A percentile compares a stretch with the other conserved stretches of the same genome.
These are phyloP conservation scores for Gulo gulo DNA, from an alignment of 2,113 vertebrate genomes.

Conservation along the genomic window DNA sequence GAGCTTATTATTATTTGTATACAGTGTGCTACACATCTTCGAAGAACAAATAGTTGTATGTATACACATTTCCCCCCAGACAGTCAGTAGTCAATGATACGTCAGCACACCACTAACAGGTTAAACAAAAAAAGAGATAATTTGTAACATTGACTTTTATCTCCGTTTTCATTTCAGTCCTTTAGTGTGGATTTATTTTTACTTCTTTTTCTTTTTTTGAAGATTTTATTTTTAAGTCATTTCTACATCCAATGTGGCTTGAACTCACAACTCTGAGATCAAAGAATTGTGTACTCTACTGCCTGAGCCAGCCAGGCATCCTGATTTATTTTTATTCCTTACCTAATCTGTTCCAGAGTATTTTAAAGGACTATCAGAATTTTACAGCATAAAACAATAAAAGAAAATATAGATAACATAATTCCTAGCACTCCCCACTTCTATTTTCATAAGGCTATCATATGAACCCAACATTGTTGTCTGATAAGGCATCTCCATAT, in stretches of 20 bases:
- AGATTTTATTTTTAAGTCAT: neutral
- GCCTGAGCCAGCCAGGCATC: neutral
- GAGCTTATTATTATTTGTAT: neutral
- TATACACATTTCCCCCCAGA: neutral
- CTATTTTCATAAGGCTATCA: neutral
- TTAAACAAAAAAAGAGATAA: neutral
- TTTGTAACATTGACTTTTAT: neutral
- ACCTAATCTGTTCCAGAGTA: neutral
- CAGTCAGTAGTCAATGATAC: neutral
- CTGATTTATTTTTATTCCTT: neutral
- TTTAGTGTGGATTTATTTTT: neutral
- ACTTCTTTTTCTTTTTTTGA: neutral
- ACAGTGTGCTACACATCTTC: neutral
- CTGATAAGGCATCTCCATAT: neutral
- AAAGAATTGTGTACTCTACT: neutral
- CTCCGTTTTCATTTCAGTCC: neutral
- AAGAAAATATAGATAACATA: neutral
- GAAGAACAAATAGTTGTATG: neutral
- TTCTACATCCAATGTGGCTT: too few species aligned
- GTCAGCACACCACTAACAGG: neutral
- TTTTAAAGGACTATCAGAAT: neutral
- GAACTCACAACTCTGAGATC: neutral
- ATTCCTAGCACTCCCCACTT: neutral
- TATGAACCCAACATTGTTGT: neutral
- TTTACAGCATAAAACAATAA: neutral